Evolutionary conservation across 2,113 vertebrate genomes (phyloP), one percentile per base, ranked within the genome.

Genomic region (Bubo bubo): DNA sequence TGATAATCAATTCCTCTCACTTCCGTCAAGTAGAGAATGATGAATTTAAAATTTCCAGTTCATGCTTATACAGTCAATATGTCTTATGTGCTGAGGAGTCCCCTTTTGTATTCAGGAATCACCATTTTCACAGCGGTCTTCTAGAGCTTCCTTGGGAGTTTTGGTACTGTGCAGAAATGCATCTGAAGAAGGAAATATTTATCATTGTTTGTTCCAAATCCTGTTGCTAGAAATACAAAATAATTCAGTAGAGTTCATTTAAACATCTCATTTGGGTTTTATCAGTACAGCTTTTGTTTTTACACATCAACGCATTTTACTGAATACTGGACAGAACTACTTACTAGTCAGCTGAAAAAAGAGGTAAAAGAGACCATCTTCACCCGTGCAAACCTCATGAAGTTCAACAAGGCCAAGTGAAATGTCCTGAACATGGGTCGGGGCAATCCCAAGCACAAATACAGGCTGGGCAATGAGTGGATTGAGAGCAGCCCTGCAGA

Each of bases 221-320:
- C 11, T 76, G 24, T 73, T 72, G 26, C 35, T 75, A 60, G 19
- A 86, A 50, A 4, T 63, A 47, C 16, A 67, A 28, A 85, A 62
- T 35, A 52, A 35, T 79, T 80, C 8, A 55, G 24, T 4, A 63
- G 28, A 47, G 35, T 72, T 64, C 12, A 50, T 79, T 88, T 86
- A 79, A 75, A 45, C 4, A 34, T 52, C 32, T 49, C 0, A 0
- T 39, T 71, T 77, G 67, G 3, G 0, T 64, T 73, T 88, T 67
- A 63, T 68, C 15, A 9, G 18, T 63, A 35, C 26, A 45, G 24
- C 0, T 67, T 53, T 66, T 77, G 18, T 14, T 85, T 77, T 89
- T 83, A 74, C 17, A 7, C 16, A 59, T 58, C 35, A 35, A 5
- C 45, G 26, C 15, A 52, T 85, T 85, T 88, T 76, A 49, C 55